Evolutionary conservation across 2,113 vertebrate species (phyloP).

Genomic region (Glareola pratincola): DNA sequence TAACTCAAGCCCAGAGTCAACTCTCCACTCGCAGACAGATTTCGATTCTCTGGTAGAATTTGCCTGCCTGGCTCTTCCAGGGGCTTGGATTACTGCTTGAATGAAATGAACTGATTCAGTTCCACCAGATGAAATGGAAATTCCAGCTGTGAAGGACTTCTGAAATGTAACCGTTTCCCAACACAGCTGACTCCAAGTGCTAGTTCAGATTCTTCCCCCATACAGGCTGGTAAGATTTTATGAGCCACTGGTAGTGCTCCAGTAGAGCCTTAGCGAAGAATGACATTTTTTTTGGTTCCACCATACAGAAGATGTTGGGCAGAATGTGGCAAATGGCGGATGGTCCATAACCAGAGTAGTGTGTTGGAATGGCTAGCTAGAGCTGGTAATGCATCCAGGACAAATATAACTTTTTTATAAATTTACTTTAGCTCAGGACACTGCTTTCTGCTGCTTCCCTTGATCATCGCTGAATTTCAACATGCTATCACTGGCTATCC

Average conservation of each 20-base stretch:
- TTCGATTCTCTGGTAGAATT: background rate
- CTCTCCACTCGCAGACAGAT: background rate
- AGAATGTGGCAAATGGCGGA: background rate
- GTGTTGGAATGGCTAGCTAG: background rate
- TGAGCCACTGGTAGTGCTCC: background rate
- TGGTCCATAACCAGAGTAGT: background rate
- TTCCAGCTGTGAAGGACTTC: background rate
- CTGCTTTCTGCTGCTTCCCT: background rate
- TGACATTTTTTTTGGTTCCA: background rate
- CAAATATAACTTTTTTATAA: background rate
- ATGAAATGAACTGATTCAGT: background rate
- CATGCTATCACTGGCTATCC: background rate
- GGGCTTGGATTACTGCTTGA: background rate
- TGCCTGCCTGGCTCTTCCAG: background rate
- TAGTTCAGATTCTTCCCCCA: background rate
- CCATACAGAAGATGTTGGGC: background rate
- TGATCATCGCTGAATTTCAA: background rate
- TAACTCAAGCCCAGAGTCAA: background rate
- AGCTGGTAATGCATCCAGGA: background rate
- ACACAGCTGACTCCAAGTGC: background rate
- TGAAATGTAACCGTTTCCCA: background rate
- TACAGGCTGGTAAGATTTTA: fast-evolving
- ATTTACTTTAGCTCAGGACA: background rate
- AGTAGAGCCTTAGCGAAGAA: background rate
- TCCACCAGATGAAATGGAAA: background rate